Evolutionary conservation across 1,140 invertebrate genomes (phyloP), one percentile per base, ranked within the genome.

Genomic region (Drosophila punjabiensis): DNA sequence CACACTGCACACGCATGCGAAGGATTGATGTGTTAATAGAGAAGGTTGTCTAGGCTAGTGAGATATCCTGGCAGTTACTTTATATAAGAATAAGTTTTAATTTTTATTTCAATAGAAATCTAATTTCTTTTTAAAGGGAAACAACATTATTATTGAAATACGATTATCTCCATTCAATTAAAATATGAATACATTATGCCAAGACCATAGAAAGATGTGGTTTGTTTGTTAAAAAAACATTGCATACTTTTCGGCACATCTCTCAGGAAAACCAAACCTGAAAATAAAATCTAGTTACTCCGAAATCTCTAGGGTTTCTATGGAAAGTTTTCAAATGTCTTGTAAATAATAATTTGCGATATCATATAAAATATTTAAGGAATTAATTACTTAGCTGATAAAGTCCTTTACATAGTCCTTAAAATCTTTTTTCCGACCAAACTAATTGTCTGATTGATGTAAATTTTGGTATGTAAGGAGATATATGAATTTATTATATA

Each of bases 1-100:
- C 37, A 39, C 18, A 30, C 33, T 43, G 60, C 39, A 67, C 41
- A 76, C 20, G 33, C 82, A 71, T 41, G 30, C 24, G 52, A 69
- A 70, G 69, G 43, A 18, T 35, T 47, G 33, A 47, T 24, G 20
- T 11, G 3, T 28, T 24, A n/a, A 39, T 11, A 39, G 55, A 11
- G 52, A 5, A 5, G 20, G 16, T n/a, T 18, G 35, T 61, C 16
- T 7, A 13, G 56, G 50, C 70, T 50, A 24, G 6, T 3, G 16
- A 1, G 14, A 74, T 74, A 74, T 73, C 70, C 55, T 60, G 4
- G 33, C 4, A 32, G n/a, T 18, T 20, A 20, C 5, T 8, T 13
- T 53, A 9, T 33, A 11, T 35, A 14, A 2, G 11, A 45, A n/a
- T 39, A 5, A 5, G 10, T 7, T 6, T n/a, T 16, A 10, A 24